Base-by-base conservation (phyloP, 2,797 vertebrate species). In the Premnoplex brunnescens region DNA sequence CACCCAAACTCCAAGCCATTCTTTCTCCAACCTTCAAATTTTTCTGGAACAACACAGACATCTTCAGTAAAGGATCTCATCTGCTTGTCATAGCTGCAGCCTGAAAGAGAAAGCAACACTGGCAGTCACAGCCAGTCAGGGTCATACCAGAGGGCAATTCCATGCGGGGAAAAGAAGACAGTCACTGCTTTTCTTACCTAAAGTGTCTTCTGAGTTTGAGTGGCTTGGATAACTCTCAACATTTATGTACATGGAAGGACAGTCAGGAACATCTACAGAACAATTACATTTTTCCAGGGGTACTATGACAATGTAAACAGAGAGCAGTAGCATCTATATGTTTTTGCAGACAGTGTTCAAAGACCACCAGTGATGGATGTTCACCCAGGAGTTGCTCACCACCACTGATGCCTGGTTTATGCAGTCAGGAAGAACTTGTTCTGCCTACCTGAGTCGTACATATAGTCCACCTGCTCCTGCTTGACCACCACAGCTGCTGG, bases 21-120 rank as follows among this genome's bases (percentile, higher is more conserved):
- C 75, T 55, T 69, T 85, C 69, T 94, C 98, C 97, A 68, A 99
- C 99, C 99, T 99, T 99, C 99, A 85, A 98, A 98, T 97, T 99
- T 99, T 97, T 99, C 99, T 63, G 99, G 99, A 94, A 99, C 99
- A 69, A 99, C 98, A 1, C 99, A 99, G 95, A 98, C 98, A 88
- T 99, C 99, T 17, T 99, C 98, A 62, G 97, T 30, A 23, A 98
- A 98, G 13, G 97, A 48, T 28, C 94, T 96, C 94, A 97, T 95
- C 66, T 95, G 92, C 85, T 98, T 99, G 97, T 99, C 99, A 73
- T 99, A 99, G 96, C 98, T 96, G 96, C 99, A 99, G 78, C 99
- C 99, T 99, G 97, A 6, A 93, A 97, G 93, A 96, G 55, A 93
- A 36, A 68, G 39, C 17, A 69, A 20, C 6, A 2, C 0, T 17